Evolutionary conservation across 2,888 invertebrate genomes (phyloP).

Genomic region (Eustalomyia histrio): DNA sequence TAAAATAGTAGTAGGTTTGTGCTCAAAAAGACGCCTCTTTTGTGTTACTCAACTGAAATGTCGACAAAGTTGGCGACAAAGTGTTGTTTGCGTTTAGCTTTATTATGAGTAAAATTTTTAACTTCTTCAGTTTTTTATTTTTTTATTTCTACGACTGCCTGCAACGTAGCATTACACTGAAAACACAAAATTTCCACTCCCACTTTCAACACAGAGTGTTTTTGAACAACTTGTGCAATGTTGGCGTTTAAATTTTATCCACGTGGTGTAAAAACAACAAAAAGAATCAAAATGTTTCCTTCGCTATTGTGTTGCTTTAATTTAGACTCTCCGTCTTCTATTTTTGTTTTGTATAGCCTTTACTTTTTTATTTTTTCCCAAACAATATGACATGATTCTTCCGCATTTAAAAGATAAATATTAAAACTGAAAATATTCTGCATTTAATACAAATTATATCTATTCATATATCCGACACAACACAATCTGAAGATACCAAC

Average conservation of each 20-base stretch:
- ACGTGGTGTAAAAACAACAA: slow-evolving; percentile 21
- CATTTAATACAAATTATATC: slow-evolving; percentile 22
- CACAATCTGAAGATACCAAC: slow-evolving; percentile 10
- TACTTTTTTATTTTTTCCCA: slow-evolving; percentile 2
- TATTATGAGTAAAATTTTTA: slow-evolving; percentile 44
- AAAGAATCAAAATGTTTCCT: slow-evolving; percentile 36
- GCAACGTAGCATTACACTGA: neutral
- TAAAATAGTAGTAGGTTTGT: slow-evolving; percentile 8
- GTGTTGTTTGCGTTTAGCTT: slow-evolving; percentile 52
- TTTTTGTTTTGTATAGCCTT: neutral
- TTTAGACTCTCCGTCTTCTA: neutral
- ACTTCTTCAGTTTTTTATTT: slow-evolving; percentile 37
- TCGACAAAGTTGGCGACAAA: slow-evolving; percentile 53
- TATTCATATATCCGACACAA: neutral
- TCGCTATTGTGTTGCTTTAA: slow-evolving; percentile 37
- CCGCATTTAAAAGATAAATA: slow-evolving; percentile 32
- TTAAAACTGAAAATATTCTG: slow-evolving; percentile 44
- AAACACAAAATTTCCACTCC: slow-evolving; percentile 18
- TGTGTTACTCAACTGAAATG: slow-evolving; percentile 34
- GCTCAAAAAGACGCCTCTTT: slow-evolving; percentile 33
- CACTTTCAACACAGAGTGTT: slow-evolving; percentile 31
- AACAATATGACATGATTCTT: slow-evolving; percentile 46
- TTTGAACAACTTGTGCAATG: slow-evolving; percentile 29
- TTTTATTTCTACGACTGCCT: slow-evolving; percentile 11
- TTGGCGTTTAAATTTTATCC: slow-evolving; percentile 24